A percentile compares a stretch with the other conserved stretches of the same genome.
Evolutionary conservation across 2,888 invertebrate genomes (phyloP).

Genomic region (Hylaea fasciaria): DNA sequence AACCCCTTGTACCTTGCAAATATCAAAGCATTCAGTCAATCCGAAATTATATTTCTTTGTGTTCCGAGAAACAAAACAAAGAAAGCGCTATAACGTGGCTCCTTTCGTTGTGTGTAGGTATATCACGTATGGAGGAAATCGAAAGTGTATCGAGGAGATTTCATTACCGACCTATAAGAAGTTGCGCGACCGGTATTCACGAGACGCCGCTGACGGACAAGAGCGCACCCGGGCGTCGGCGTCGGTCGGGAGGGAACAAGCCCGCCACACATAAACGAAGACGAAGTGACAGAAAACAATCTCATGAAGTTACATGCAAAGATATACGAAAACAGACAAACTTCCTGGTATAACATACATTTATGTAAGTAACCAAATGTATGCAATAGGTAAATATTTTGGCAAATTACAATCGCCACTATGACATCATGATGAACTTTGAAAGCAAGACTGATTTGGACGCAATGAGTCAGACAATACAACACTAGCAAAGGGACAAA

Average conservation of each 20-base stretch:
- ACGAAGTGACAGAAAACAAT: too few species aligned
- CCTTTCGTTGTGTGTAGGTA: not conserved
- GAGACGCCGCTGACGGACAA: too few species aligned
- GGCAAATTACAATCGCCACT: too few species aligned
- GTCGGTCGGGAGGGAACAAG: too few species aligned
- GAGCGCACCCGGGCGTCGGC: too few species aligned
- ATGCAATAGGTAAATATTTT: too few species aligned
- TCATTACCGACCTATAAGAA: constrained; percentile 23
- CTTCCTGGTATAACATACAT: too few species aligned
- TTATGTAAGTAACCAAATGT: too few species aligned
- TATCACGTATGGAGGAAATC: constrained; percentile 16
- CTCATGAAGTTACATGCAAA: too few species aligned
- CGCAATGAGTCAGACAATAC: constrained; percentile 9
- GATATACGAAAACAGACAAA: too few species aligned
- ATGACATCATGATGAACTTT: not conserved
- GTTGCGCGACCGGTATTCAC: constrained; percentile 14
- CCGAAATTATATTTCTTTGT: not conserved
- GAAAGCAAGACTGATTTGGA: not conserved
- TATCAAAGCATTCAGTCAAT: not conserved
- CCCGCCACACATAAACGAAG: not conserved
- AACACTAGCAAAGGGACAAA: constrained; percentile 7
- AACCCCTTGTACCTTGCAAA: not conserved
- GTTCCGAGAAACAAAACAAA: constrained; percentile 12
- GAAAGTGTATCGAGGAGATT: constrained; percentile 33
- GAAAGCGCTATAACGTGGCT: constrained; percentile 6